Evolutionary conservation across 2,888 invertebrate species (phyloP), one percentile per base, ranked within the genome.

Genomic region (Steinernema hermaphroditum): DNA sequence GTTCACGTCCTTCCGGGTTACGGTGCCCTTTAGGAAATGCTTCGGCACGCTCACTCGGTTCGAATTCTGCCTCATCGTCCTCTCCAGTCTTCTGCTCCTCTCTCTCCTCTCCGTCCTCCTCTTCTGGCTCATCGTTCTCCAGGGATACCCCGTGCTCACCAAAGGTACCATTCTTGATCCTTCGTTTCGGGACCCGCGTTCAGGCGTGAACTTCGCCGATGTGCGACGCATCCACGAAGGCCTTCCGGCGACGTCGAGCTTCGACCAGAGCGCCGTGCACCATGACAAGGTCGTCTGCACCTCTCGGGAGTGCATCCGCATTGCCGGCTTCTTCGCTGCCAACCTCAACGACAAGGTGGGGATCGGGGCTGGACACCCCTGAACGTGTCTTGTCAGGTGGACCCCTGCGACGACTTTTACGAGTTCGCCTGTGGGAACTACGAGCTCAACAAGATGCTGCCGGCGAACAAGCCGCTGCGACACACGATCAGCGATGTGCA

Each of bases 341-440:
- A 84, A 84, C 75, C 70, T 85, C 29, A 85, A 84, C 75, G 78
- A 81, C n/a, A 83, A 80, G 70, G 82, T 82, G 16, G 27, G 43
- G 2, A 4, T 6, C 16, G 16, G 1, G 12, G n/a, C 2, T 27
- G 27, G 2, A 24, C n/a, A 29, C 2, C 1, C 34, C 29, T 27
- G 16, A 16, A 34, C 1, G 49, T 12, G 8, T 24, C 2, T 16
- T 32, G n/a, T 32, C 70, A 82, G 80, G 77, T 80, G 1, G 78
- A 85, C 70, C 85, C 85, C 0, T 85, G 85, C 71, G 80, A 82
- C 29, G 83, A 85, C 69, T 85, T 85, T 70, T 85, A 85, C 75
- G 85, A 84, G 50, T 85, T 79, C 72, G 83, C 83, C 6, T 85
- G 85, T 75, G 84, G 84, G 0, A 85, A 86, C 76, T 85, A 85